Base-by-base conservation (phyloP, 2,888 invertebrate genomes). In the Panzeria rudis region DNA sequence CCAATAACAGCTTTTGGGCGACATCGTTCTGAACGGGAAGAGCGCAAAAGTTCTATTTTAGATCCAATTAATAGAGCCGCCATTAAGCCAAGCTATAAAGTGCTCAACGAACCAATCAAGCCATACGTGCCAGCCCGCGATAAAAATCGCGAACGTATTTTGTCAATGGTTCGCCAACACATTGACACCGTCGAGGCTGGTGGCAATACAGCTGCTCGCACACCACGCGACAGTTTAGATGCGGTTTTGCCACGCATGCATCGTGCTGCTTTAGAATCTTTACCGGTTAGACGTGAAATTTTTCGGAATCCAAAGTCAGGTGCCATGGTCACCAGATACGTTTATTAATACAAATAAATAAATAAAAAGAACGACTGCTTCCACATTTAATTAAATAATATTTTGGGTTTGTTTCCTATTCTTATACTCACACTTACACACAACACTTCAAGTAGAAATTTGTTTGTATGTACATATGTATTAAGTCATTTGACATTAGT, bases 1-100 rank as follows among this genome's bases (percentile, higher is more conserved):
- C 97, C 97, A 87, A 95, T 97, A 92, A 97, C 97, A 88, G 97
- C 97, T 87, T 97, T 95, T 94, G 97, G 97, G 69, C 95, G 95
- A 86, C 94, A 95, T 89, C 93, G 92, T 82, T 91, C 88, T 62
- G 89, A 89, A 75, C 87, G 87, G 86, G 90, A 89, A 87, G 91
- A 89, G 88, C 91, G 89, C 89, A 89, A 89, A 84, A 89, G 88
- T 89, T 92, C 91, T n/a, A 90, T 93, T 88, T 92, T 93, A 87
- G 93, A 94, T 88, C 94, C 94, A 87, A 91, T 92, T 88, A 94
- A 94, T 89, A 93, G 94, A 87, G 95, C 95, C 89, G 94, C 94
- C 91, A 95, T 96, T 90, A 93, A 93, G 89, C 94, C 95, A 73
- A 93, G 92, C 93, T 94, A 93, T 91, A 93, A 94, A 92, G 92